Conservation (phyloP, 1,140 invertebrate species). For the Zaprionus ghesquierei region DNA sequence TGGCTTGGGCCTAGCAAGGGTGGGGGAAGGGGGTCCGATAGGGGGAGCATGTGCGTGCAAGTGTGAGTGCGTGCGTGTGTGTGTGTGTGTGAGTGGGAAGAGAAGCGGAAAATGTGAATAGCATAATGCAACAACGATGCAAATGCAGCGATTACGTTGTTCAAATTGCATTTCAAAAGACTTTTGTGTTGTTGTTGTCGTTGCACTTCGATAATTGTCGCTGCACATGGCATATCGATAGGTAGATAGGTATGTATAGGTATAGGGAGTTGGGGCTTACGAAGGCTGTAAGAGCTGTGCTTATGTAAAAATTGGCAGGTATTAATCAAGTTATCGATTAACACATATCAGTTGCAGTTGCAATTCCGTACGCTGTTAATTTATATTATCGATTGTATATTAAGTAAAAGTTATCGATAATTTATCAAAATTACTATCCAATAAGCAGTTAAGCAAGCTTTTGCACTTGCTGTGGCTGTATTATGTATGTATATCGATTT, state of each 20-base stretch:
- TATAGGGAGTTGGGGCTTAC: too few species aligned
- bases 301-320: too few species aligned
- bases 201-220: not conserved
- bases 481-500: too few species aligned
- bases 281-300: too few species aligned
- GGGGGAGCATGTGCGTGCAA: not conserved
- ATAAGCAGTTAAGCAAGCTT: too few species aligned
- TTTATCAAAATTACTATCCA: not conserved
- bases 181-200: not conserved
- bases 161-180: not conserved
- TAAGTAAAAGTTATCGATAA: not conserved
- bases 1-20: not conserved
- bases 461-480: too few species aligned
- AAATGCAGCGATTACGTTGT: not conserved
- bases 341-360: too few species aligned
- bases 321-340: too few species aligned
- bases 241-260: too few species aligned
- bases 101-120: not conserved
- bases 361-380: too few species aligned
- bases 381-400: too few species aligned
- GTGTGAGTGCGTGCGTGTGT: not conserved
- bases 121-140: not conserved
- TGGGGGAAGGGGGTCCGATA: not conserved
- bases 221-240: not conserved
- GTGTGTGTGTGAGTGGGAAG: not conserved